Percentiles rank a stretch among this genome's conserved stretches.
Evolutionary conservation across 2,113 vertebrate genomes (phyloP).

Genomic region (Myiozetetes cayanensis): DNA sequence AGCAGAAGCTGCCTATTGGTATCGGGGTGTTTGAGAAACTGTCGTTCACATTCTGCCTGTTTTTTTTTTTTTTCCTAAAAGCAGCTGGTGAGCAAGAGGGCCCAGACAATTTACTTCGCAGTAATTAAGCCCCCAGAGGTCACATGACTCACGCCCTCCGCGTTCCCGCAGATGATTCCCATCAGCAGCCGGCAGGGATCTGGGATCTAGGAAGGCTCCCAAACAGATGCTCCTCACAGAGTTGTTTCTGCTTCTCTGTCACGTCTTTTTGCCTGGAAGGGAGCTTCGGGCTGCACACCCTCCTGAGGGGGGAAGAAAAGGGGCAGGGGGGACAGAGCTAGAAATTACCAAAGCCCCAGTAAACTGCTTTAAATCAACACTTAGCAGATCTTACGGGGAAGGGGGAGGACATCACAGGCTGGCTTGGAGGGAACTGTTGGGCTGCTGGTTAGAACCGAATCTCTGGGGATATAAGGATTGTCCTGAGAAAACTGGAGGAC

Average conservation of each 20-base stretch:
- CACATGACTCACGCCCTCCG: background rate
- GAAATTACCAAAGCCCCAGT: background rate
- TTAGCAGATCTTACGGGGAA: background rate
- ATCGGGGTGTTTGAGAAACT: background rate
- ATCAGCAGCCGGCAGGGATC: background rate
- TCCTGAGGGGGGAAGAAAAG: background rate
- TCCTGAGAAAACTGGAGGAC: background rate
- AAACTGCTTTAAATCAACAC: background rate
- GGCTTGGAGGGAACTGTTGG: background rate
- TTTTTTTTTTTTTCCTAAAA: background rate
- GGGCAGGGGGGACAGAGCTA: background rate
- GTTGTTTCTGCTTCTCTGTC: background rate
- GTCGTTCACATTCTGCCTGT: fast-evolving
- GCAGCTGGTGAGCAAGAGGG: background rate
- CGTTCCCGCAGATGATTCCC: conserved; percentile 13
- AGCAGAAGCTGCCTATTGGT: background rate
- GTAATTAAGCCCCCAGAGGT: background rate
- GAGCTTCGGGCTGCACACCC: background rate
- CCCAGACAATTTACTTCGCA: background rate
- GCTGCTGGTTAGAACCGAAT: background rate
- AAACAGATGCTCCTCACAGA: background rate
- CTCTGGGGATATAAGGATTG: background rate
- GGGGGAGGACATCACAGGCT: background rate
- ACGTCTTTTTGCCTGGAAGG: background rate
- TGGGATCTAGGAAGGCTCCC: conserved; percentile 33